Percentiles rank a stretch among this genome's conserved stretches.
phyloP scores from a whole-genome alignment of 2,888 invertebrate species.

The Agrotis ipsilon region DNA sequence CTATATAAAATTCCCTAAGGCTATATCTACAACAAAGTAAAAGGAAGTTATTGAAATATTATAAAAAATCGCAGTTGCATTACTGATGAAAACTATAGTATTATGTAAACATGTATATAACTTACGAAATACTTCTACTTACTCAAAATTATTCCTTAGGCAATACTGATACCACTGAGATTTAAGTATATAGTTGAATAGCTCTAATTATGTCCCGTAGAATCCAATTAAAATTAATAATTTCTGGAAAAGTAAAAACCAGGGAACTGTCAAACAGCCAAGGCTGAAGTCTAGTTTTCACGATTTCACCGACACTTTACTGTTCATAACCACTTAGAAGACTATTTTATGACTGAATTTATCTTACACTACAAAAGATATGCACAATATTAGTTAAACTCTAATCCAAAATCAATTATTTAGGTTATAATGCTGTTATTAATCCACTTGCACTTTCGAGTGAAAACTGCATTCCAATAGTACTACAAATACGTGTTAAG shows the following conservation, averaged over 20 bases:
- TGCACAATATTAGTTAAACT: constrained; percentile 66
- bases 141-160: constrained; percentile 35
- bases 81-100: constrained; percentile 55
- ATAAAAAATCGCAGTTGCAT: constrained; percentile 35
- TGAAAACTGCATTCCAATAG: constrained; percentile 54
- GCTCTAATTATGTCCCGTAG: constrained; percentile 12
- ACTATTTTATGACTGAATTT: not conserved
- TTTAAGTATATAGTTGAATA: constrained; percentile 7
- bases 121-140: constrained; percentile 63
- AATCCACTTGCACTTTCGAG: constrained; percentile 65
- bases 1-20: too few relatives aligned
- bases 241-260: constrained; percentile 56
- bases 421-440: constrained; percentile 65
- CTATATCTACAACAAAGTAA: too few relatives aligned
- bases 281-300: constrained; percentile 67
- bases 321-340: constrained; percentile 16
- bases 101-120: constrained; percentile 79
- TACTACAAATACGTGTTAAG: constrained; percentile 4
- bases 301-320: constrained; percentile 44
- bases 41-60: not conserved
- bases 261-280: constrained; percentile 71
- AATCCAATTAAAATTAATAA: constrained; percentile 33
- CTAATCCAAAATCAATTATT: constrained; percentile 22
- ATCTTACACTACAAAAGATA: constrained; percentile 35
- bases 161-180: constrained; percentile 11